These are phyloP conservation scores for Callipepla californica DNA, from an alignment of 2,113 vertebrate genomes.

Conservation along the genomic window DNA sequence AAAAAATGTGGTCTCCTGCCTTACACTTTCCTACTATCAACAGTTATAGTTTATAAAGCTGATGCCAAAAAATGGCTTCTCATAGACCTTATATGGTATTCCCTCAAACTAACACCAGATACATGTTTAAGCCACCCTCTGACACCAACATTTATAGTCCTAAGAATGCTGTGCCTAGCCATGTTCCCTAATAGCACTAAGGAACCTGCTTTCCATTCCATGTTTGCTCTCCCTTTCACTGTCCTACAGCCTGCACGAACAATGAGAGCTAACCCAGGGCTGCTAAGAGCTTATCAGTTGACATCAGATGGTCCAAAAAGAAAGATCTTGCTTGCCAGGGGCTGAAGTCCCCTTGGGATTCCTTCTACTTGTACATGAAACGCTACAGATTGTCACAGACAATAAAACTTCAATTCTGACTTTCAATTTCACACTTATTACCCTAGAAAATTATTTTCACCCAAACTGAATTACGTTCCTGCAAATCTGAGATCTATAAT, in stretches of 20 bases:
- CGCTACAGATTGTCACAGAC: background rate
- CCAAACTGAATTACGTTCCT: accelerated
- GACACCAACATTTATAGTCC: background rate
- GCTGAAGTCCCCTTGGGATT: background rate
- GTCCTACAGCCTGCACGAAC: background rate
- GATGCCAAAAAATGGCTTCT: slow-evolving; percentile 28
- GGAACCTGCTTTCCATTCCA: background rate
- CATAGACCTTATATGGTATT: slow-evolving; percentile 4
- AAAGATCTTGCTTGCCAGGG: background rate
- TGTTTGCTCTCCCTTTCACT: background rate
- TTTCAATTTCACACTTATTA: background rate
- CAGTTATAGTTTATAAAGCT: background rate
- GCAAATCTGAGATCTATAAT: background rate
- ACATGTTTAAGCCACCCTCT: background rate
- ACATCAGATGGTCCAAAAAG: background rate
- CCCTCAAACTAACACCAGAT: background rate
- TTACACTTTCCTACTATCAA: background rate
- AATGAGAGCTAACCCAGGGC: background rate
- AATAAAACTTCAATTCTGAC: background rate
- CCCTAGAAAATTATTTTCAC: background rate
- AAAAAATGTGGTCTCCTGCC: background rate
- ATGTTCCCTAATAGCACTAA: background rate
- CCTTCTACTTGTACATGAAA: background rate
- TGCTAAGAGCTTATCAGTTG: background rate
- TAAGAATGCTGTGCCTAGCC: background rate